Conservation (phyloP, 2,113 vertebrate genomes). For the Zosterops hypoxanthus region DNA sequence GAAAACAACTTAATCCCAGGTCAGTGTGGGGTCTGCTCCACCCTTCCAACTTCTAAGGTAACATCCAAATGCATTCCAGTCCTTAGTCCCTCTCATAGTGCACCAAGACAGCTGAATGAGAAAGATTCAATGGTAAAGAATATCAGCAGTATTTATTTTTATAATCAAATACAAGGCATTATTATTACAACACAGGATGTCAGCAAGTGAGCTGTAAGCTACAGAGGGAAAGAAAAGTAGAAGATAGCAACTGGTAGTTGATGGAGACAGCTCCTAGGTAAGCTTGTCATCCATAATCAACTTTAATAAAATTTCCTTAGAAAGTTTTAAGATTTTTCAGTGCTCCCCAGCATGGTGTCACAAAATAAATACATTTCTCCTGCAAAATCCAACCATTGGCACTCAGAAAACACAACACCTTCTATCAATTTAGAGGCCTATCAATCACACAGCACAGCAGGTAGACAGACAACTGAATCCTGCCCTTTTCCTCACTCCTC, state of each 20-base stretch:
- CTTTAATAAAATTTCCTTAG: background rate
- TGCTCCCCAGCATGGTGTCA: background rate
- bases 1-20: background rate
- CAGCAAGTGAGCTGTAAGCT: background rate
- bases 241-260: background rate
- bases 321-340: background rate
- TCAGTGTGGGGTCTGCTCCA: accelerated
- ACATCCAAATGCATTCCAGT: background rate
- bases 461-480: background rate
- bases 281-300: background rate
- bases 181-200: background rate
- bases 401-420: background rate
- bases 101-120: background rate
- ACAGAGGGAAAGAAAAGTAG: background rate
- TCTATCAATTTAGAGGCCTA: background rate
- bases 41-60: accelerated
- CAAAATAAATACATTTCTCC: background rate
- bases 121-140: background rate
- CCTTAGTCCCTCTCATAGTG: background rate
- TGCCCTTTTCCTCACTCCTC: background rate
- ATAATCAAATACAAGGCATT: background rate
- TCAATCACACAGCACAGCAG: background rate
- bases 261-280: background rate
- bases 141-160: background rate
- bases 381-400: background rate